These are phyloP conservation scores for Ctenopoma multispine DNA, from an alignment of 2,797 vertebrate species.

Conservation along the genomic window DNA sequence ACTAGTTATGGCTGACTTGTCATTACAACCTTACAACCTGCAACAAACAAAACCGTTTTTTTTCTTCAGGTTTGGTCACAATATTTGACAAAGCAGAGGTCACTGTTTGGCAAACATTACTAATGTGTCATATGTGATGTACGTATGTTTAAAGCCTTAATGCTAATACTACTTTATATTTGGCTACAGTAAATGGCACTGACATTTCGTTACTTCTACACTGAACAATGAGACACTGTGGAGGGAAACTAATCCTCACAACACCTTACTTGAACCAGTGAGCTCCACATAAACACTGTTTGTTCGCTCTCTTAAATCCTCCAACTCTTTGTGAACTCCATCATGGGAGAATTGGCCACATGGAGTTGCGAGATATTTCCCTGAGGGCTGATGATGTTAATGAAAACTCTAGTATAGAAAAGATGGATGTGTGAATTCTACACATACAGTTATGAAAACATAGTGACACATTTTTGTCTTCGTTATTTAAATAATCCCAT, in stretches of 20 bases:
- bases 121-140: not conserved
- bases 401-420: not conserved
- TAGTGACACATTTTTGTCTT: not conserved
- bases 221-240: not conserved
- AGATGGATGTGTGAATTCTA: not conserved
- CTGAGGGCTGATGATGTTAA: constrained; percentile 5
- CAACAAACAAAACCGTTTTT: not conserved
- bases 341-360: not conserved
- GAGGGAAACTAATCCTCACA: not conserved
- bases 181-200: not conserved
- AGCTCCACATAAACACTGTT: constrained; percentile 3
- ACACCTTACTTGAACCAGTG: not conserved
- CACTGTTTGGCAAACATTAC: not conserved
- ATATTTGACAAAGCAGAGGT: not conserved
- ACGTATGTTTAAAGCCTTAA: not conserved
- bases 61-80: not conserved
- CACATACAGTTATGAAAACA: too few species aligned
- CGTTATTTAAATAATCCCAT: not conserved
- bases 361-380: constrained; percentile 1
- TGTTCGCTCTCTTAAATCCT: constrained; percentile 27
- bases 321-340: constrained; percentile 18
- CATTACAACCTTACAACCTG: not conserved
- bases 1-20: not conserved
- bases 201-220: not conserved
- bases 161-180: too few species aligned